Conservation (phyloP, 2,113 vertebrate species). For the Falco punctatus region DNA sequence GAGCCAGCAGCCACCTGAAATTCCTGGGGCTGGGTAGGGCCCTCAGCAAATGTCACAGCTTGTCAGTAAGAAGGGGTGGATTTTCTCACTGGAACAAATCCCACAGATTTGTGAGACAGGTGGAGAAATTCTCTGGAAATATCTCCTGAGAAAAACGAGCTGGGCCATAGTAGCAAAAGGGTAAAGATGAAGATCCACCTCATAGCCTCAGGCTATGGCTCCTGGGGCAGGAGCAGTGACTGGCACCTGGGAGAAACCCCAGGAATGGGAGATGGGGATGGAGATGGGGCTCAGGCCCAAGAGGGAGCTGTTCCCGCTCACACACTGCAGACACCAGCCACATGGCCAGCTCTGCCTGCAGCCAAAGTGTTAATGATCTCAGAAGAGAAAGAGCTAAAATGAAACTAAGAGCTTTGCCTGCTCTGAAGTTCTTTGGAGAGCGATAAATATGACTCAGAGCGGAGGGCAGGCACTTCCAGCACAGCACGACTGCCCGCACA, state of each 20-base stretch:
- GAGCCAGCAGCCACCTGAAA: neutral
- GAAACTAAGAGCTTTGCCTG: neutral
- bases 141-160: neutral
- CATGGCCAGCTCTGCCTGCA: neutral
- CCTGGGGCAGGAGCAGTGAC: neutral
- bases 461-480: neutral
- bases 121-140: neutral
- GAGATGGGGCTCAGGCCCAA: neutral
- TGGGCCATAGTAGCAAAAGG: neutral
- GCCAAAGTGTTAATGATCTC: neutral
- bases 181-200: neutral
- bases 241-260: neutral
- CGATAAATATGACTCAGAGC: neutral
- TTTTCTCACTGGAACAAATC: neutral
- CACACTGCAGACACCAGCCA: neutral
- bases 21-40: neutral
- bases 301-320: neutral
- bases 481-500: accelerated
- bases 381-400: neutral
- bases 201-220: neutral
- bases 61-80: neutral
- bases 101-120: neutral
- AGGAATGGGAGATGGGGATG: neutral
- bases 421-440: no score
- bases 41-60: neutral